Conservation (phyloP, 2,113 vertebrate genomes). For the Empidonax traillii region DNA sequence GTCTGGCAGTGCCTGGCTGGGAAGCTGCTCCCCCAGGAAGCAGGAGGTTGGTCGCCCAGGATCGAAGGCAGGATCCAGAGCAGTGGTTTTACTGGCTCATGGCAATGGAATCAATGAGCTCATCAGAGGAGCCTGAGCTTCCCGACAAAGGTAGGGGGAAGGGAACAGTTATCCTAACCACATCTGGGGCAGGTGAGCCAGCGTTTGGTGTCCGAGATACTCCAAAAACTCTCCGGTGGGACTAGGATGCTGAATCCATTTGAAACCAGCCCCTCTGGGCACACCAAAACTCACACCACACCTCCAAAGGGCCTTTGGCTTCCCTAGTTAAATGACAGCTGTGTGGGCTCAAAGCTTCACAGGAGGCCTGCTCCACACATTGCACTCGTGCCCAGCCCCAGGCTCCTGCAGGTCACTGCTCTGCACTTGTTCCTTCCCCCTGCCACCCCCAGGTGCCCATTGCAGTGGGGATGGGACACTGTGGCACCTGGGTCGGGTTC, state of each 20-base stretch:
- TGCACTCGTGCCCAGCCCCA: accelerated
- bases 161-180: not conserved
- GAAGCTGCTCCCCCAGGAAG: not conserved
- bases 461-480: not conserved
- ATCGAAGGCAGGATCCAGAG: not conserved
- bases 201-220: not conserved
- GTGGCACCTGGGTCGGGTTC: not conserved
- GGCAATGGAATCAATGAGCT: conserved; percentile 11
- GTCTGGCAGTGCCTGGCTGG: not conserved
- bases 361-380: not conserved
- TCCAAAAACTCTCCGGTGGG: not conserved
- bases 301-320: not conserved
- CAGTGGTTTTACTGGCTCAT: not conserved
- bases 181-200: accelerated
- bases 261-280: not conserved
- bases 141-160: not conserved
- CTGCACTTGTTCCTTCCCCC: not conserved
- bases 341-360: accelerated
- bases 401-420: not conserved
- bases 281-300: not conserved
- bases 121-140: not conserved
- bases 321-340: accelerated
- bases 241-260: not conserved
- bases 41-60: not conserved
- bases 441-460: accelerated